Percentiles rank a stretch among this genome's conserved stretches.
Conservation (phyloP, 2,888 invertebrate genomes). For the Campoletis raptor region DNA sequence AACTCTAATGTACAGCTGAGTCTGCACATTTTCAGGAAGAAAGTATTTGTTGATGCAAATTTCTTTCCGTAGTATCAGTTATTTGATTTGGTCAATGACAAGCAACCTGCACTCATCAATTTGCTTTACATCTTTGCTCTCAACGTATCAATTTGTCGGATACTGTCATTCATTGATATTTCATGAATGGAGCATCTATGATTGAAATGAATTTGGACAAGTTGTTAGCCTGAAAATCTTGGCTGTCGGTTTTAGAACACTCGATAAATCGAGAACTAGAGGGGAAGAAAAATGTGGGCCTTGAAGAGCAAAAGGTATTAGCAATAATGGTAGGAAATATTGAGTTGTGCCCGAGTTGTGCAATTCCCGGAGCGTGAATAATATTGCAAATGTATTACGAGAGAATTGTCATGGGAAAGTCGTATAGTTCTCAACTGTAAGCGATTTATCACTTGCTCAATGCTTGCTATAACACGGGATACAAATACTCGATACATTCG, state of each 20-base stretch:
- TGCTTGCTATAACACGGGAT: neutral
- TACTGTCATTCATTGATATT: neutral
- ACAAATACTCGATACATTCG: conserved; percentile 7
- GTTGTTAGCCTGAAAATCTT: neutral
- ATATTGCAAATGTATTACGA: conserved; percentile 38
- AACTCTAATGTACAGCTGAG: neutral
- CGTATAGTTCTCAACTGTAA: neutral
- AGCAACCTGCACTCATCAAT: neutral
- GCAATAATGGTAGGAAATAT: conserved; percentile 14
- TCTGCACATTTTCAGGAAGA: neutral
- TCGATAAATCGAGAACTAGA: neutral
- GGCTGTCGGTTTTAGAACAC: neutral
- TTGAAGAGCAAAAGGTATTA: neutral
- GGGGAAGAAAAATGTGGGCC: neutral
- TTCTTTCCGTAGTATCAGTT: neutral
- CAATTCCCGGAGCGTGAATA: conserved; percentile 24
- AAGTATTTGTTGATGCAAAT: neutral
- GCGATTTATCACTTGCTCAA: conserved; percentile 15
- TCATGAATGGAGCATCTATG: neutral
- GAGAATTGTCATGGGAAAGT: neutral
- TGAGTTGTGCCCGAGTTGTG: conserved; percentile 7
- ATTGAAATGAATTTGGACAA: neutral
- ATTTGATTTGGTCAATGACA: neutral
- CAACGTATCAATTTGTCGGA: neutral
- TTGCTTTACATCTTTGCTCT: neutral